These are phyloP conservation scores for Caenorhabditis sinica DNA, from an alignment of 2,888 invertebrate species.

Conservation along the genomic window DNA sequence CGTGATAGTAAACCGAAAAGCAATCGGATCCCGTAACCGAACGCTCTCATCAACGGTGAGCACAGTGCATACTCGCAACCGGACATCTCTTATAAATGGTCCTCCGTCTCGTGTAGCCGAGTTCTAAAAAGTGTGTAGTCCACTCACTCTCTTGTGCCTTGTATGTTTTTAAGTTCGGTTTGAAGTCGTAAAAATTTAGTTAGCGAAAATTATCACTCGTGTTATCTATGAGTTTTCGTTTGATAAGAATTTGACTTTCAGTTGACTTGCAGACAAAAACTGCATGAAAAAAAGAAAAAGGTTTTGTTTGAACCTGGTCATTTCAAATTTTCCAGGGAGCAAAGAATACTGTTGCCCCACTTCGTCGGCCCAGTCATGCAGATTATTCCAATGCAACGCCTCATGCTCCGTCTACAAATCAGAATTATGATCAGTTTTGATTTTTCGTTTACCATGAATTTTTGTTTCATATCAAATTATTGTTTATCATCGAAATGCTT, in stretches of 20 bases:
- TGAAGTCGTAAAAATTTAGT: not conserved
- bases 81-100: slow-evolving; percentile 35
- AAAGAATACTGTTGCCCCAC: slow-evolving; percentile 36
- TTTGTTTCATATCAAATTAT: not conserved
- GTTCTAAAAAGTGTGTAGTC: slow-evolving; percentile 20
- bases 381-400: slow-evolving; percentile 19
- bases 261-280: not conserved
- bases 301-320: not conserved
- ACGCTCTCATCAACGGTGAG: slow-evolving; percentile 61
- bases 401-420: not conserved
- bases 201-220: not conserved
- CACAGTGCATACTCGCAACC: slow-evolving; percentile 46
- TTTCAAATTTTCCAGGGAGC: slow-evolving; percentile 9
- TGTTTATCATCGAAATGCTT: not conserved
- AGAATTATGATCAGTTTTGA: slow-evolving; percentile 17
- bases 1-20: slow-evolving; percentile 45
- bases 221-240: not conserved
- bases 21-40: slow-evolving; percentile 27
- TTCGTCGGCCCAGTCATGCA: slow-evolving; percentile 13
- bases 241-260: not conserved
- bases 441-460: not conserved
- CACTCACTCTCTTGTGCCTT: not conserved
- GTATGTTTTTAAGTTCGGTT: slow-evolving; percentile 1
- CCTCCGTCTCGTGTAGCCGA: slow-evolving; percentile 36
- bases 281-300: not conserved